phyloP scores from a whole-genome alignment of 2,113 vertebrate species.

The human region DNA sequence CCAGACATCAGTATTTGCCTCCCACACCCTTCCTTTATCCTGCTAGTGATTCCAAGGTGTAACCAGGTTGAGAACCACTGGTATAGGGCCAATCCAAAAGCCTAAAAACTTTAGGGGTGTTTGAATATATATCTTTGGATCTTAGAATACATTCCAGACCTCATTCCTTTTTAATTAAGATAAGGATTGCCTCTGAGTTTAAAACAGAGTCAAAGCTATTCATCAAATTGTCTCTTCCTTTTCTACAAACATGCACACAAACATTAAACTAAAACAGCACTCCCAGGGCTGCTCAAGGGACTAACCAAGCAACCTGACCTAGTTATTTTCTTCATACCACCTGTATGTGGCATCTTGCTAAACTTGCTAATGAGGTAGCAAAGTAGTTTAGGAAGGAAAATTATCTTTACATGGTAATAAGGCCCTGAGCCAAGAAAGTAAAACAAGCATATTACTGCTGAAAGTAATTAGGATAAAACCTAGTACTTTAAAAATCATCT shows the following conservation, averaged over 20 bases:
- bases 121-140: not conserved
- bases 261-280: constrained; percentile 11
- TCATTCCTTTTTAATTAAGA: constrained; percentile 44
- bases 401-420: constrained; percentile 15
- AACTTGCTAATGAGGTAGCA: constrained; percentile 21
- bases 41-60: not conserved
- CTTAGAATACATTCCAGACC: not conserved
- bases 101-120: not conserved
- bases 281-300: not conserved
- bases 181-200: not conserved
- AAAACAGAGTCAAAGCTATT: constrained; percentile 40
- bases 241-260: constrained; percentile 13
- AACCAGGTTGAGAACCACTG: not conserved
- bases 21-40: not conserved
- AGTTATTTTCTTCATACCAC: not conserved
- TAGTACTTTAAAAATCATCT: not conserved
- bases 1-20: not conserved
- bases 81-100: not conserved
- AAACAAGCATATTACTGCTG: not conserved
- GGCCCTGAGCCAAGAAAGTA: constrained; percentile 13
- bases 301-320: constrained; percentile 27
- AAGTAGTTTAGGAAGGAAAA: constrained; percentile 14
- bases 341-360: not conserved
- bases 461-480: constrained; percentile 22
- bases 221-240: constrained; percentile 35